phyloP scores from a whole-genome alignment of 2,888 invertebrate genomes.

The Netelia inedita region DNA sequence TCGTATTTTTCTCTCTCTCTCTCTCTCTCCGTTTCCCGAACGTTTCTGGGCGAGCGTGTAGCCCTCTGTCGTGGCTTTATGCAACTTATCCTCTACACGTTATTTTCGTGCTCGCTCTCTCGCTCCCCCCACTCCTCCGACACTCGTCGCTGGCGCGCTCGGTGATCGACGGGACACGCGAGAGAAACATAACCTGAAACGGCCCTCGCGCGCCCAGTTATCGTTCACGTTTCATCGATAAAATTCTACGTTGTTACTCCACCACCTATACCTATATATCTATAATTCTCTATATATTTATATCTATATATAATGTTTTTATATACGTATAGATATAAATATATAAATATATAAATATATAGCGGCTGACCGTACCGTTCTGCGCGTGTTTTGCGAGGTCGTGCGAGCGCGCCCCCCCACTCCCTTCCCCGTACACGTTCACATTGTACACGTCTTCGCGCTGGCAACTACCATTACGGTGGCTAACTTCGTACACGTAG shows the following conservation, averaged over 20 bases:
- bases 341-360: background rate
- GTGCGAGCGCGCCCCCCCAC: background rate
- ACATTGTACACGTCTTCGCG: background rate
- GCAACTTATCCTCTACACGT: conserved; percentile 24
- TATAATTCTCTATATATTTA: too few relatives aligned
- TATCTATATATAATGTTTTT: too few relatives aligned
- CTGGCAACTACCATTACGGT: background rate
- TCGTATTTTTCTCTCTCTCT: background rate
- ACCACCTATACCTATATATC: background rate
- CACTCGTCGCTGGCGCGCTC: background rate
- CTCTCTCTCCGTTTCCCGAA: too few relatives aligned
- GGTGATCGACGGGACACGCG: conserved; percentile 51
- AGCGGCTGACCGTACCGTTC: background rate
- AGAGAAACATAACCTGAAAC: conserved; percentile 25
- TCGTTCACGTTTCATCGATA: conserved; percentile 58
- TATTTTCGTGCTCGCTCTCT: conserved; percentile 10
- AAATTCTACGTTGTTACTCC: conserved; percentile 27
- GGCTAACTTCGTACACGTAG: conserved; percentile 8
- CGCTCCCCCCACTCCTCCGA: too few relatives aligned
- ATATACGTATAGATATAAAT: background rate
- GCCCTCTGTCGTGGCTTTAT: conserved; percentile 32
- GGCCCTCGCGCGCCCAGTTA: conserved; percentile 48
- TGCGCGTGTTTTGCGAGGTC: conserved; percentile 33
- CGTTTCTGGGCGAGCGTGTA: background rate
- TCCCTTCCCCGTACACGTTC: background rate